Conservation (phyloP, 1,140 invertebrate species). For the Drosophila neocordata region DNA sequence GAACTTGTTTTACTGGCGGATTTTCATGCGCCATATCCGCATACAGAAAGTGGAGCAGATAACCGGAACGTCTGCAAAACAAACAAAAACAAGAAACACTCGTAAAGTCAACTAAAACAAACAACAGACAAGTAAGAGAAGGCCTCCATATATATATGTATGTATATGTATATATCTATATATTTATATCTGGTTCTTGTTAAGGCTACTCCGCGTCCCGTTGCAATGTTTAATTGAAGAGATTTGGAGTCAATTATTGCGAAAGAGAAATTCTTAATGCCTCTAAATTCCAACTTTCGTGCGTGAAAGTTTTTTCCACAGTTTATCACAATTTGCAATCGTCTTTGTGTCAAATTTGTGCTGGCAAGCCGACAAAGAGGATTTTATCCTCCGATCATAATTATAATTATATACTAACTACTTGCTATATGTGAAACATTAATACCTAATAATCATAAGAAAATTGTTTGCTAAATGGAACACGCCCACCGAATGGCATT, state of each 20-base stretch:
- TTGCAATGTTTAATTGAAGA: conserved; percentile 68
- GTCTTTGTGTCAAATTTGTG: conserved; percentile 60
- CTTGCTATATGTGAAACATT: conserved; percentile 32
- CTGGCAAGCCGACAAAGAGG: conserved; percentile 43
- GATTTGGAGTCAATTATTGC: conserved; percentile 77
- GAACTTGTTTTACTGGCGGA: conserved; percentile 72
- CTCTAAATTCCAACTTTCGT: conserved; percentile 51
- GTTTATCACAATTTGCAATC: background rate
- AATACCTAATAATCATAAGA: conserved; percentile 27
- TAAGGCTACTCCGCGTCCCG: conserved; percentile 24
- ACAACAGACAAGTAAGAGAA: conserved; percentile 16
- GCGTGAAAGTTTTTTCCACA: conserved; percentile 63
- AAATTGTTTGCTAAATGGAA: conserved; percentile 57
- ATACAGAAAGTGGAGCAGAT: conserved; percentile 75
- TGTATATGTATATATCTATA: conserved; percentile 33
- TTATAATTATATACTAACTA: conserved; percentile 30
- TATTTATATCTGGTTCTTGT: conserved; percentile 66
- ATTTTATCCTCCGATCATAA: conserved; percentile 18
- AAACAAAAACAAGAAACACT: conserved; percentile 21
- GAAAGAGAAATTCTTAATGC: conserved; percentile 74
- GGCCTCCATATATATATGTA: conserved; percentile 7
- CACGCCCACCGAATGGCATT: conserved; percentile 46
- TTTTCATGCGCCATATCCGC: conserved; percentile 66
- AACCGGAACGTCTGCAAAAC: conserved; percentile 53
- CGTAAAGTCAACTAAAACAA: conserved; percentile 15